phyloP scores from a whole-genome alignment of 2,888 invertebrate genomes.

The Drosophila birchii region DNA sequence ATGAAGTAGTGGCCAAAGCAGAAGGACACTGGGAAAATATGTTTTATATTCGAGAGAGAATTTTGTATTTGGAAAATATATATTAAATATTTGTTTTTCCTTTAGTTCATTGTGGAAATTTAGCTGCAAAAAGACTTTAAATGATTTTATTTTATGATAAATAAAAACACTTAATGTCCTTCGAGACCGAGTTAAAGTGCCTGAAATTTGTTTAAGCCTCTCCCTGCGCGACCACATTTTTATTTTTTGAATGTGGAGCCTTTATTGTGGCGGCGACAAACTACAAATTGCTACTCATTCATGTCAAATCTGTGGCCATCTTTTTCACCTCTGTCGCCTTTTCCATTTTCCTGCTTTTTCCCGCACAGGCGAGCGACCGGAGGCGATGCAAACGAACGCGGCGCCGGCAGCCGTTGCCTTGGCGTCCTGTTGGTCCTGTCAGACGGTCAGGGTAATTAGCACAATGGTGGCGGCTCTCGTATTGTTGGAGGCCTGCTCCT shows the following conservation, averaged over 20 bases:
- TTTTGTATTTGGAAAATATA: not conserved
- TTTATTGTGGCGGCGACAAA: slow-evolving; percentile 16
- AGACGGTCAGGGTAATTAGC: slow-evolving; percentile 81
- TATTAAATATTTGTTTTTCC: not conserved
- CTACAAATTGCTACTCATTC: slow-evolving; percentile 77
- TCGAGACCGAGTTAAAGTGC: not conserved
- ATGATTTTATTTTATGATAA: not conserved
- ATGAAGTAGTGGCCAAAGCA: slow-evolving; percentile 34
- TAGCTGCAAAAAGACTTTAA: not conserved
- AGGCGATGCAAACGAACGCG: slow-evolving; percentile 92
- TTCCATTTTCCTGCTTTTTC: slow-evolving; percentile 54
- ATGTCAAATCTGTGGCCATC: slow-evolving; percentile 54
- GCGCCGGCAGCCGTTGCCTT: slow-evolving; percentile 83
- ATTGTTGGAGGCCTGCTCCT: slow-evolving; percentile 76
- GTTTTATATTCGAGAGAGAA: not conserved
- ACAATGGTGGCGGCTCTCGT: slow-evolving; percentile 80
- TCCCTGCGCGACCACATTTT: not conserved
- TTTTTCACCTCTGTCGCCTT: slow-evolving; percentile 33
- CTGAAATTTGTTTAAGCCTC: not conserved
- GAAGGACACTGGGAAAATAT: slow-evolving; percentile 27
- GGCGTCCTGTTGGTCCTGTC: slow-evolving; percentile 70
- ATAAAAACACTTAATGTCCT: not conserved
- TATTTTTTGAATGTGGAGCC: slow-evolving; percentile 49
- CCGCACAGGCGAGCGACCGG: slow-evolving; percentile 90
- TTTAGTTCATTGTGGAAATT: not conserved